Percentiles rank a stretch among this genome's conserved stretches.
These are phyloP conservation scores for Hemichromis elongatus DNA, from an alignment of 2,113 vertebrate species.

Conservation along the genomic window DNA sequence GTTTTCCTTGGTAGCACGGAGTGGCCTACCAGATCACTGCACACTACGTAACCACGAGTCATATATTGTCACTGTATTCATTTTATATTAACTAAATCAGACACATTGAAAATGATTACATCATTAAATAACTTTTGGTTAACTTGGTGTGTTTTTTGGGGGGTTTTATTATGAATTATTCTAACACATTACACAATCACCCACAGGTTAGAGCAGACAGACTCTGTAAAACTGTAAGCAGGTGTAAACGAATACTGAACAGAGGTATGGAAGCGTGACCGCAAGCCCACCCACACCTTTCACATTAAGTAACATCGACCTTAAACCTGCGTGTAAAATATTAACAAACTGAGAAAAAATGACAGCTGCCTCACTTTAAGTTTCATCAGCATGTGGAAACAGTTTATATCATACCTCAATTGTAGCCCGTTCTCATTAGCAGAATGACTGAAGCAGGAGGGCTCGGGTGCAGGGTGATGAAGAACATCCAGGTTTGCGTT, in stretches of 20 bases:
- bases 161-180: conserved; percentile 49
- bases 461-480: conserved; percentile 28
- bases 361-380: conserved; percentile 59
- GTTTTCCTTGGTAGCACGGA: background rate
- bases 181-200: conserved; percentile 51
- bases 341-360: conserved; percentile 56
- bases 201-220: conserved; percentile 41
- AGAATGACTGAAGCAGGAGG: conserved; percentile 7
- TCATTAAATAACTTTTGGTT: conserved; percentile 15
- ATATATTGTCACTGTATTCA: background rate
- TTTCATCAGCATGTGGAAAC: conserved; percentile 66
- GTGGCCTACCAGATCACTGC: background rate
- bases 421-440: conserved; percentile 58
- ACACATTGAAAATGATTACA: conserved; percentile 17
- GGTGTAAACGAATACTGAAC: conserved; percentile 35
- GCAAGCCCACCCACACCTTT: conserved; percentile 9
- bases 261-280: conserved; percentile 25
- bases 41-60: background rate
- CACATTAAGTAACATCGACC: conserved; percentile 32
- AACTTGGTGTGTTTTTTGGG: conserved; percentile 5
- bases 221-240: conserved; percentile 55
- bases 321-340: conserved; percentile 42
- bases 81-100: conserved; percentile 1
- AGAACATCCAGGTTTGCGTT: conserved; percentile 48
- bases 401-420: conserved; percentile 54